Base-by-base conservation (phyloP, 2,797 vertebrate species). In the Podarcis lilfordi region DNA sequence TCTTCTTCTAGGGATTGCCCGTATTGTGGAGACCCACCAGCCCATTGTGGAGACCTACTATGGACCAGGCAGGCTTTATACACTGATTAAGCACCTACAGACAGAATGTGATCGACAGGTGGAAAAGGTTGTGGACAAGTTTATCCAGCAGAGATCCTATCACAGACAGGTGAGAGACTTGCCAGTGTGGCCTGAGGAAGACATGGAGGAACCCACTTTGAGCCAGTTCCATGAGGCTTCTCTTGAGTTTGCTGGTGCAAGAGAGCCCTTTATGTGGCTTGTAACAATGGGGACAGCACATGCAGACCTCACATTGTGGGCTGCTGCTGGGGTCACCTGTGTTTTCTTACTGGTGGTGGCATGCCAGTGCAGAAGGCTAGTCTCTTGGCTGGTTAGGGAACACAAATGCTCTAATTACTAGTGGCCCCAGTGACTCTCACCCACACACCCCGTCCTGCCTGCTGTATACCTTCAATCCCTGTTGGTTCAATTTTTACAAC, bases 1-100 rank as follows among this genome's bases (percentile, higher is more conserved):
- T 89, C 15, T 91, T 71, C 17, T 64, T 27, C 9, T 95, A 99
- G 99, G 99, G 64, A 99, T 99, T 8, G 99, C 99, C 90, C 98
- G 98, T 4, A 96, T 99, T 29, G 97, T 99, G 88, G 99, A 99
- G 96, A 99, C 98, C 4, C 98, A 99, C 89, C 99, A 99, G 87
- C 98, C 98, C 19, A 99, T 99, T 1, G 98, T 99, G 82, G 99
- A 99, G 95, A 99, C 99, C 0, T 99, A 99, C 92, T 99, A 99
- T 0, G 99, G 99, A 5, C 98, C 98, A 0, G 99, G 99, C 15
- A 97, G 98, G 89, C 97, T 99, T 72, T 98, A 98, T 95, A 98
- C 97, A 11, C 97, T 99, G 79, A 98, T 99, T 94, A 98, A 97
- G 92, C 98, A 99, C 96, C 96, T 99, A 85, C 99, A 99, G 92